A percentile compares a stretch with the other conserved stretches of the same genome.
phyloP scores from a whole-genome alignment of 2,888 invertebrate genomes.

The Dyspetes luteomarginatus region DNA sequence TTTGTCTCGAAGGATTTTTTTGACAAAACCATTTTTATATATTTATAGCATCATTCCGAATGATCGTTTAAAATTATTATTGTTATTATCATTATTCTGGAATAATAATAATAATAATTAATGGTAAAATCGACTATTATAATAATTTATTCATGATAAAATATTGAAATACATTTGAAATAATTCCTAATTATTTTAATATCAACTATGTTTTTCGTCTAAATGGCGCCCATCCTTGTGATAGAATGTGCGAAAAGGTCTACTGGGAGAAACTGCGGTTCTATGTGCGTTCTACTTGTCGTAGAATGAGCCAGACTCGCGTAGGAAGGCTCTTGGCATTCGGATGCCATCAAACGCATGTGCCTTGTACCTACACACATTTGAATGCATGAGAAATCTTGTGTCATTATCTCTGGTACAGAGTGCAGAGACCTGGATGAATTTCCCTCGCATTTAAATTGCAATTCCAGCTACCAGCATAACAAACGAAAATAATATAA shows the following conservation, averaged over 20 bases:
- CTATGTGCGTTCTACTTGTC: constrained; percentile 54
- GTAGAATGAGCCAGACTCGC: constrained; percentile 41
- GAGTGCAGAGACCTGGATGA: no score
- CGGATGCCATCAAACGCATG: constrained; percentile 39
- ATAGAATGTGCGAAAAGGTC: background rate
- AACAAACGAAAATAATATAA: constrained; percentile 18
- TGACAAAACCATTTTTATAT: background rate
- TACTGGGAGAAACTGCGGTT: constrained; percentile 11
- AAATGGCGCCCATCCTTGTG: constrained; percentile 22
- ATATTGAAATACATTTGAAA: no score
- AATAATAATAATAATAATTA: background rate
- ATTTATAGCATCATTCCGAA: background rate
- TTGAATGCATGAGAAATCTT: constrained; percentile 47
- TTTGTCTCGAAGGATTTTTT: background rate
- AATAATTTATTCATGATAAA: no score
- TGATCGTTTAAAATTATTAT: background rate
- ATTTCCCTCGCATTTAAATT: constrained; percentile 15
- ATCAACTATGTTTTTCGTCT: constrained; percentile 2
- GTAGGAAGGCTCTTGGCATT: constrained; percentile 60
- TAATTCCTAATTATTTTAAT: background rate
- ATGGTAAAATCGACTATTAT: no score
- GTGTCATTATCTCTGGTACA: no score
- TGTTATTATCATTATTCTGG: no score
- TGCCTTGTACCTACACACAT: constrained; percentile 23
- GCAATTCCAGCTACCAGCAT: constrained; percentile 7